Evolutionary conservation across 2,797 vertebrate genomes (phyloP).

Genomic region (Schizopygopsis pylzovi): DNA sequence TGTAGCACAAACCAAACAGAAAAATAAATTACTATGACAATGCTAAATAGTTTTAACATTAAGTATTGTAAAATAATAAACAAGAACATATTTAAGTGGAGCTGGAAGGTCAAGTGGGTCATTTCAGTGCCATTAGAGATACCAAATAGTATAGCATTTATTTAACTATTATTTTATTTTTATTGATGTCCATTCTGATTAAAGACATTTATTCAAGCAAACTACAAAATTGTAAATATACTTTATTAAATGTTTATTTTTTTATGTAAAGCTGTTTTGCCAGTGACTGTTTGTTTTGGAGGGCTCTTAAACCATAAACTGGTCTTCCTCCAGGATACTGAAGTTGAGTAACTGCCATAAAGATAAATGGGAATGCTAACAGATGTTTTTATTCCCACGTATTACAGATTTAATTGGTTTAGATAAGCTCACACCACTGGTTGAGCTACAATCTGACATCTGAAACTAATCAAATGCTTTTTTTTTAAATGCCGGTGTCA

Average conservation of each 20-base stretch:
- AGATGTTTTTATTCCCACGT: background rate
- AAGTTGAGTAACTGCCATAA: background rate
- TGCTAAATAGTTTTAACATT: too few species aligned
- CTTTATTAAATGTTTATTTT: background rate
- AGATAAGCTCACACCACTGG: background rate
- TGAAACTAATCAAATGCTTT: background rate
- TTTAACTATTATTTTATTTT: background rate
- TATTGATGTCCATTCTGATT: too few species aligned
- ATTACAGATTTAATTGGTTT: background rate
- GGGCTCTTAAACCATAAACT: background rate
- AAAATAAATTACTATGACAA: background rate
- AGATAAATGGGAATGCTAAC: background rate
- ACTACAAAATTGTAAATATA: background rate
- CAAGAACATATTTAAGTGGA: background rate
- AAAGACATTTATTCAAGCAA: background rate
- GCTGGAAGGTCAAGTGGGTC: background rate
- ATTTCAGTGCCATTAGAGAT: background rate
- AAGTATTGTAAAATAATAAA: too few species aligned
- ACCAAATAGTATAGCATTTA: slow-evolving; percentile 1
- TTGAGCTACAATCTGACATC: background rate
- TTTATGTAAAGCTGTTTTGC: background rate
- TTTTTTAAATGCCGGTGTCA: background rate
- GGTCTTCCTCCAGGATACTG: background rate
- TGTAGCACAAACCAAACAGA: slow-evolving; percentile 61
- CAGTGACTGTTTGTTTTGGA: background rate